Percentiles rank a stretch among this genome's conserved stretches.
phyloP scores from a whole-genome alignment of 1,140 invertebrate genomes.

The Centruroides sculpturatus region DNA sequence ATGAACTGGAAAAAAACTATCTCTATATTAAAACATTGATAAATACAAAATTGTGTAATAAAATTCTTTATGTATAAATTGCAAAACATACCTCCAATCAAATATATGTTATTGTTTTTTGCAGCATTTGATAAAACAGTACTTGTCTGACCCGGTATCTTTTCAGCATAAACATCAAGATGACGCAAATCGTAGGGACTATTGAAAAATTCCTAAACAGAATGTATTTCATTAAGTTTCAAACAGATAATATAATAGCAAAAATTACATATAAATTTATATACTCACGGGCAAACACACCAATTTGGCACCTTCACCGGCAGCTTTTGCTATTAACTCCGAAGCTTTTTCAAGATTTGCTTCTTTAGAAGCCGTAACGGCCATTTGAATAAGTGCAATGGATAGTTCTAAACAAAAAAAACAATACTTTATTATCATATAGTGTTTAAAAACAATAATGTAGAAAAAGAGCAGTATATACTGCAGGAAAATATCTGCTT shows the following conservation, averaged over 20 bases:
- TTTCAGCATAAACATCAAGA: constrained; percentile 74
- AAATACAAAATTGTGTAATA: no score
- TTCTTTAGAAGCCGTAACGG: constrained; percentile 53
- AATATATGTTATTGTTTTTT: constrained; percentile 56
- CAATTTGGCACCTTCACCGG: constrained; percentile 55
- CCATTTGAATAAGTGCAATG: constrained; percentile 63
- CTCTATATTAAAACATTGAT: no score
- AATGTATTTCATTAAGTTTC: neutral
- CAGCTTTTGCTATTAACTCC: constrained; percentile 54
- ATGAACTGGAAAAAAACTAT: no score
- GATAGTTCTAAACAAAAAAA: constrained; percentile 29
- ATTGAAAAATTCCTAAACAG: constrained; percentile 69
- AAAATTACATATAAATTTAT: no score
- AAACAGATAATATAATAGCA: no score
- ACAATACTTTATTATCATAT: no score
- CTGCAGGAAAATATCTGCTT: no score
- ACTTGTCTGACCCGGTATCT: constrained; percentile 62
- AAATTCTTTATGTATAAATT: neutral
- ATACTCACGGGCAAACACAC: constrained; percentile 50
- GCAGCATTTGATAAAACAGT: constrained; percentile 53
- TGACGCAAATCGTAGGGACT: constrained; percentile 80
- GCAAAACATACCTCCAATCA: constrained; percentile 50
- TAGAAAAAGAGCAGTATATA: no score
- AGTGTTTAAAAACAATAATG: no score
- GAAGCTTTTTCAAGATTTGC: constrained; percentile 58